phyloP scores from a whole-genome alignment of 2,113 vertebrate genomes.

The Ariopsis seemanni region DNA sequence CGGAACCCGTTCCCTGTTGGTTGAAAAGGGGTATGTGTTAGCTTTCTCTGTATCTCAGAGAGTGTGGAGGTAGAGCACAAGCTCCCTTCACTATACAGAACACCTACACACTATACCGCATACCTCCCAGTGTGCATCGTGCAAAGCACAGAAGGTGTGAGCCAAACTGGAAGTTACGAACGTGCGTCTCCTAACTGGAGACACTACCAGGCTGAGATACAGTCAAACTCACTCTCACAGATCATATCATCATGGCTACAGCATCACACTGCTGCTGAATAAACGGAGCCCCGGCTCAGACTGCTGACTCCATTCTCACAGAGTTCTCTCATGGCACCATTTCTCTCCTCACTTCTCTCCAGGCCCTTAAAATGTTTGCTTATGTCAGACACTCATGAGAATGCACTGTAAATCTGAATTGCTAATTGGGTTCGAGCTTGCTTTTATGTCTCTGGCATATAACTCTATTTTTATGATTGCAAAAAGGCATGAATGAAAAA shows the following conservation, averaged over 20 bases:
- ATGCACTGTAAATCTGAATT: constrained; percentile 45
- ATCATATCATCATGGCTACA: constrained; percentile 20
- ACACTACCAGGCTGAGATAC: neutral
- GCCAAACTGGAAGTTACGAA: neutral
- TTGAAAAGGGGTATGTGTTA: too few species aligned
- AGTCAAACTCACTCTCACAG: neutral
- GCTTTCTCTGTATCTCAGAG: neutral
- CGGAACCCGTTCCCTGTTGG: too few species aligned
- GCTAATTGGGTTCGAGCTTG: constrained; percentile 55
- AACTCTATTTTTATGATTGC: constrained; percentile 54
- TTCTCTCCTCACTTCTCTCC: constrained; percentile 19
- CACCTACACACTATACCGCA: neutral
- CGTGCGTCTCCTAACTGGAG: neutral
- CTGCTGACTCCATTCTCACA: constrained; percentile 4
- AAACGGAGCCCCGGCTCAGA: neutral
- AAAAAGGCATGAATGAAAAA: constrained; percentile 3
- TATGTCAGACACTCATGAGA: constrained; percentile 51
- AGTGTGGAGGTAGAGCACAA: neutral
- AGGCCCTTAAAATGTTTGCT: constrained; percentile 32
- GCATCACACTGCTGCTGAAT: constrained; percentile 1
- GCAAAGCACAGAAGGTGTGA: neutral
- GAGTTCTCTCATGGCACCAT: neutral
- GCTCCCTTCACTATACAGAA: neutral
- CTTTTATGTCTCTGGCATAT: constrained; percentile 48
- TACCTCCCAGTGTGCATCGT: neutral